Conservation (phyloP, 2,888 invertebrate genomes). For the Meandrusa payeni region DNA sequence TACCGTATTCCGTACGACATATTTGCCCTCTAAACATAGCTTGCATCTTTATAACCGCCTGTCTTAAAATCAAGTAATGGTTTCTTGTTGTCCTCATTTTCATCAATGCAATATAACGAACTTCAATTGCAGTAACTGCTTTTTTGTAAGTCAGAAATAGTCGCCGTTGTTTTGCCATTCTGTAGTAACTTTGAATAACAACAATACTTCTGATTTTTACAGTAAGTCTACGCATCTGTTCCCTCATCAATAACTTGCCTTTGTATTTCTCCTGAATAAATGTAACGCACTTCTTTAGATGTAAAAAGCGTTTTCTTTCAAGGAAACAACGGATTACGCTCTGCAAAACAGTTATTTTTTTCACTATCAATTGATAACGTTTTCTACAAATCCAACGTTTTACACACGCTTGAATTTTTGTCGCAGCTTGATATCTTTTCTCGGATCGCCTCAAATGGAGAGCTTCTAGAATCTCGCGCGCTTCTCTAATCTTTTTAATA, state of each 20-base stretch:
- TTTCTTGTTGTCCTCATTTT: conserved; percentile 52
- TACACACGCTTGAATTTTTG: conserved; percentile 49
- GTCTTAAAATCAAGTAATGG: conserved; percentile 47
- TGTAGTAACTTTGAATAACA: conserved; percentile 66
- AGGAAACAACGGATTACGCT: conserved; percentile 50
- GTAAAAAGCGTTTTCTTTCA: conserved; percentile 42
- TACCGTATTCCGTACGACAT: conserved; percentile 54
- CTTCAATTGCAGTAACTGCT: conserved; percentile 45
- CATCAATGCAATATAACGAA: conserved; percentile 47
- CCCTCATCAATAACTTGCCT: conserved; percentile 56
- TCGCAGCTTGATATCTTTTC: conserved; percentile 44
- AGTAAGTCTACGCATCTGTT: conserved; percentile 43
- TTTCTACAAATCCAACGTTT: conserved; percentile 56
- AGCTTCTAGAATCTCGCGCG: conserved; percentile 41
- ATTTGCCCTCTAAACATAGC: conserved; percentile 63
- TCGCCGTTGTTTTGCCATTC: conserved; percentile 47
- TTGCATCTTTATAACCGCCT: conserved; percentile 66
- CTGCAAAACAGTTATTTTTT: conserved; percentile 48
- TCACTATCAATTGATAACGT: conserved; percentile 39
- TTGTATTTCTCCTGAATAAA: conserved; percentile 62
- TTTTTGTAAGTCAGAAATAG: conserved; percentile 42
- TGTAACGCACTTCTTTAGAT: conserved; percentile 42
- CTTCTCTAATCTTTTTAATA: conserved; percentile 45
- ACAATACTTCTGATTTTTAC: conserved; percentile 44
- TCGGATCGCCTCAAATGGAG: conserved; percentile 45